These are phyloP conservation scores for Ectemnius lituratus DNA, from an alignment of 2,888 invertebrate species.

Conservation along the genomic window DNA sequence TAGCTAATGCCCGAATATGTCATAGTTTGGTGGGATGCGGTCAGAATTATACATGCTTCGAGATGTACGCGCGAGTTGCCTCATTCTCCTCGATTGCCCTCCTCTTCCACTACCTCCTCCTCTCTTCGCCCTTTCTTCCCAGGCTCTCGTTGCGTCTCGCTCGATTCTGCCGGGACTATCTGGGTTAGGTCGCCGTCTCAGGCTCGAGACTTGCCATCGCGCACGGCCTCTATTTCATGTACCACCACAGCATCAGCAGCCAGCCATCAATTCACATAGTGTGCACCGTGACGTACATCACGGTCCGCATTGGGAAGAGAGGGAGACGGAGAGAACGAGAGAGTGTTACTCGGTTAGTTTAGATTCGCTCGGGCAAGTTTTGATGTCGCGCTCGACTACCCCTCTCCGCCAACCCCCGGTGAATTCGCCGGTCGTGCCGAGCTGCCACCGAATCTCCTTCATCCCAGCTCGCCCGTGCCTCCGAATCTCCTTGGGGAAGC, in stretches of 20 bases:
- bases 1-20: conserved; percentile 69
- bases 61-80: conserved; percentile 54
- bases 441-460: conserved; percentile 19
- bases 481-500: conserved; percentile 47
- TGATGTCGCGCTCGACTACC: conserved; percentile 67
- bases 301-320: conserved; percentile 57
- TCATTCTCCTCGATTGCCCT: conserved; percentile 52
- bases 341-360: conserved; percentile 74
- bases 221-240: conserved; percentile 43
- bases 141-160: neutral
- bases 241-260: conserved; percentile 41
- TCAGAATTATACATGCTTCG: conserved; percentile 67
- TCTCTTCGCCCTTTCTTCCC: conserved; percentile 13
- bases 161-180: conserved; percentile 16
- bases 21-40: conserved; percentile 70
- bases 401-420: conserved; percentile 49
- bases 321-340: too few species aligned
- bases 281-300: conserved; percentile 53
- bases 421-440: conserved; percentile 31
- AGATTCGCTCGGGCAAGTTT: conserved; percentile 73
- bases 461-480: conserved; percentile 32
- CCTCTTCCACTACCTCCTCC: conserved; percentile 30
- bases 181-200: conserved; percentile 13
- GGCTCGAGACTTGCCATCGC: conserved; percentile 18
- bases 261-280: conserved; percentile 53